phyloP scores from a whole-genome alignment of 2,888 invertebrate species.

The Cheilosia vernalis region DNA sequence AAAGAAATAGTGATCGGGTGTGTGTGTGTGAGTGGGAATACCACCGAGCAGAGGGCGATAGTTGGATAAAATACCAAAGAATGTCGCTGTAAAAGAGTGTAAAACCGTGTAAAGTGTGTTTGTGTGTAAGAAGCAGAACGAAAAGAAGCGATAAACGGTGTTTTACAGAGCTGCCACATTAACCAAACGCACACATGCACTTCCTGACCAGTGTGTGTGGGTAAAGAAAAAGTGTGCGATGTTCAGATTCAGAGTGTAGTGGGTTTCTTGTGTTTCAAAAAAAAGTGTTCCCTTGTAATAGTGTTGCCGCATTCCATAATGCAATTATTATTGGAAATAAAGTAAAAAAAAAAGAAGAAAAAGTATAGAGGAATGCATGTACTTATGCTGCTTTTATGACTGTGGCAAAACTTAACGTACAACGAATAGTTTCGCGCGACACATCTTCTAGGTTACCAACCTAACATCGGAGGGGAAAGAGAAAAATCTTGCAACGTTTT shows the following conservation, averaged over 20 bases:
- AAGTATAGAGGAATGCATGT: conserved; percentile 68
- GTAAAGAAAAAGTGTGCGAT: conserved; percentile 54
- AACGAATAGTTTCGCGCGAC: conserved; percentile 61
- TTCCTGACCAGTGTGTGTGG: conserved; percentile 1
- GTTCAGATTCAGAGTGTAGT: conserved; percentile 35
- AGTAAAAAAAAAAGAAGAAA: conserved; percentile 36
- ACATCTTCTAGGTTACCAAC: conserved; percentile 39
- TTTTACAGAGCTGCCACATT: conserved; percentile 59
- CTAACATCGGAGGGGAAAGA: neutral
- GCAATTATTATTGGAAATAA: conserved; percentile 72
- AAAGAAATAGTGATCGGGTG: conserved; percentile 26
- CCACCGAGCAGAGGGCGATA: conserved; percentile 40
- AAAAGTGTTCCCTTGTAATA: conserved; percentile 33
- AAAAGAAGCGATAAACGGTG: conserved; percentile 64
- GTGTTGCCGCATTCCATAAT: conserved; percentile 75
- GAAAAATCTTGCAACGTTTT: conserved; percentile 3
- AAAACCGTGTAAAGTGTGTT: conserved; percentile 60
- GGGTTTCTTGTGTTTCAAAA: neutral
- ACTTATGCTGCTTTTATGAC: conserved; percentile 58
- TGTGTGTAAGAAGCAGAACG: conserved; percentile 60
- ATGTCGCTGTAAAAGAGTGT: conserved; percentile 71
- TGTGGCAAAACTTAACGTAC: conserved; percentile 65
- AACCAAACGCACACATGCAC: conserved; percentile 25
- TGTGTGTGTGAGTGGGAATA: conserved; percentile 48
- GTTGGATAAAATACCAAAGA: conserved; percentile 66